phyloP scores from a whole-genome alignment of 2,113 vertebrate species.

The Mastomys natalensis region DNA sequence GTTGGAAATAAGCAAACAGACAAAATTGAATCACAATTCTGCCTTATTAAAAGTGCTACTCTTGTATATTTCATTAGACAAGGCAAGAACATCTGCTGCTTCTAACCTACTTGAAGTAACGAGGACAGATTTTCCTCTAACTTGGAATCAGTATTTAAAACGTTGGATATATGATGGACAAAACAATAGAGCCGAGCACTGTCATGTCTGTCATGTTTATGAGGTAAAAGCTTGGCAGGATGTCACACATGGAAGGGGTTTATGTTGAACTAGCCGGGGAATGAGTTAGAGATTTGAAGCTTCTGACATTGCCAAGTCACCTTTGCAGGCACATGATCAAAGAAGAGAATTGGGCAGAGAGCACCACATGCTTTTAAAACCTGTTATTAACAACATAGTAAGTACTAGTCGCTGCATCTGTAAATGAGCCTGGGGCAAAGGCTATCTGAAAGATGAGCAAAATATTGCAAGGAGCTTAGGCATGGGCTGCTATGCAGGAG shows the following conservation, averaged over 20 bases:
- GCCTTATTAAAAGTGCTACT: neutral
- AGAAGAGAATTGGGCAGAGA: neutral
- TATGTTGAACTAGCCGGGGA: neutral
- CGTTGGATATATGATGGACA: neutral
- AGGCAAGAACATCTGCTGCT: neutral
- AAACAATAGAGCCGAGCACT: neutral
- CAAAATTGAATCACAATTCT: neutral
- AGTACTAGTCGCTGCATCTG: neutral
- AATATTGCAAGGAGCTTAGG: neutral
- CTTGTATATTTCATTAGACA: neutral
- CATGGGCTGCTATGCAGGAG: neutral
- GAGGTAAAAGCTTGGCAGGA: neutral
- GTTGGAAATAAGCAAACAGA: constrained; percentile 34
- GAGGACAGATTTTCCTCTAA: neutral
- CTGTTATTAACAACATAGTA: neutral
- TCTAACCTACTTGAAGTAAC: neutral
- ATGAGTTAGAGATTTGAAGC: neutral
- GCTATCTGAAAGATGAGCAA: neutral
- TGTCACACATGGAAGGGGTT: rapidly evolving
- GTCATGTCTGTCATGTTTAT: neutral
- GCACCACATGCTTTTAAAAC: neutral
- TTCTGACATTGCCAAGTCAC: neutral
- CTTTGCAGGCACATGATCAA: neutral
- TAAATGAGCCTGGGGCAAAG: neutral
- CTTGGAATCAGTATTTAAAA: neutral